phyloP scores from a whole-genome alignment of 37 sponge, comb jelly and placozoan genomes.

The Cladorhizidae sp. region DNA sequence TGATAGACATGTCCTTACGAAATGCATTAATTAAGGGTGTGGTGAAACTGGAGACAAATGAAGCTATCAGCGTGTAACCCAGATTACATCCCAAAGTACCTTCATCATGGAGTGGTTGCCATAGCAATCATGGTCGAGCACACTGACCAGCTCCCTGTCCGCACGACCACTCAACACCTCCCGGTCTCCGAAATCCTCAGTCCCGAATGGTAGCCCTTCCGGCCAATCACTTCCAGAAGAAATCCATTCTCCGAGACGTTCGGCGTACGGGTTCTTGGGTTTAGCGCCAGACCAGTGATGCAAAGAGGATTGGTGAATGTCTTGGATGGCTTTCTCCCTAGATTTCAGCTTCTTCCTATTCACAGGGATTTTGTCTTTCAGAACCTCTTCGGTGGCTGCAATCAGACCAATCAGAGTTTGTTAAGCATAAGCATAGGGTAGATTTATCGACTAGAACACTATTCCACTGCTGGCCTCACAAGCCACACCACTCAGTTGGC shows the following conservation, averaged over 20 bases:
- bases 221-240: background rate
- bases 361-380: background rate
- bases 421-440: too few relatives aligned
- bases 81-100: background rate
- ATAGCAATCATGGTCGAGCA: background rate
- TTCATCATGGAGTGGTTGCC: slow-evolving; percentile 4
- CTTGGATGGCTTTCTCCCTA: slow-evolving; percentile 5
- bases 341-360: slow-evolving; percentile 4
- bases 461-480: too few relatives aligned
- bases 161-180: background rate
- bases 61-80: too few relatives aligned
- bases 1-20: too few relatives aligned
- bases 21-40: too few relatives aligned
- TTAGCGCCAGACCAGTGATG: background rate
- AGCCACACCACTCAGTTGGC: too few relatives aligned
- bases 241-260: background rate
- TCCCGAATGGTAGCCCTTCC: background rate
- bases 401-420: too few relatives aligned
- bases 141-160: background rate
- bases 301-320: background rate
- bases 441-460: too few relatives aligned
- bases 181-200: background rate
- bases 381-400: slow-evolving; percentile 1
- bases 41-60: too few relatives aligned
- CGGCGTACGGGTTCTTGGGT: background rate